phyloP scores from a whole-genome alignment of 1,140 invertebrate genomes.

The Parasteatoda tepidariorum region DNA sequence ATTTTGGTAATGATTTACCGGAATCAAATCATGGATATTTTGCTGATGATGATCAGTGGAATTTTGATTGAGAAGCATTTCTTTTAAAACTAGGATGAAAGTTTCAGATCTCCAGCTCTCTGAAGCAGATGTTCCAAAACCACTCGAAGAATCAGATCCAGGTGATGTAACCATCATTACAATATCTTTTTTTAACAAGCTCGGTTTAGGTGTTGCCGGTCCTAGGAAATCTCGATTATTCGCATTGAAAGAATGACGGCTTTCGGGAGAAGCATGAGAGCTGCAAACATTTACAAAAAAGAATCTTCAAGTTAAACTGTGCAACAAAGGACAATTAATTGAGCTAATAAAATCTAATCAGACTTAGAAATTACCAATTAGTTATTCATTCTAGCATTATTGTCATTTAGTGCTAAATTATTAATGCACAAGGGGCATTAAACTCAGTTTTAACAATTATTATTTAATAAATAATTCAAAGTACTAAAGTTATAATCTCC shows the following conservation, averaged over 20 bases:
- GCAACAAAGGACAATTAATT: background rate
- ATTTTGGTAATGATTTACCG: conserved; percentile 21
- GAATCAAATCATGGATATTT: background rate
- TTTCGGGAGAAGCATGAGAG: background rate
- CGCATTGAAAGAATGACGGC: background rate
- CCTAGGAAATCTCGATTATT: conserved; percentile 38
- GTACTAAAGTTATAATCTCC: too few species aligned
- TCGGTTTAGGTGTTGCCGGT: conserved; percentile 20
- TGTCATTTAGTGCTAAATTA: too few species aligned
- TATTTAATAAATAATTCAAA: too few species aligned
- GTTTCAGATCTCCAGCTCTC: conserved; percentile 85
- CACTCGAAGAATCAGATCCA: background rate
- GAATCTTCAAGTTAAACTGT: background rate
- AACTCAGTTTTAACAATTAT: too few species aligned
- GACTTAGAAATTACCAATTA: too few species aligned
- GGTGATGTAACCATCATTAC: conserved; percentile 29
- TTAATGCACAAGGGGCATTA: too few species aligned
- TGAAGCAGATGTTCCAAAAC: conserved; percentile 60
- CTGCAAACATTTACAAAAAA: background rate
- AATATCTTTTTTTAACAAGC: conserved; percentile 31
- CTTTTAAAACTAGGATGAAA: conserved; percentile 82
- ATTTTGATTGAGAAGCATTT: conserved; percentile 83
- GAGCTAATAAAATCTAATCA: background rate
- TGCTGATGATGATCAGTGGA: conserved; percentile 46
- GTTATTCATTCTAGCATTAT: too few species aligned